Percentiles rank a stretch among this genome's conserved stretches.
These are phyloP conservation scores for Trichogramma dendrolimi DNA, from an alignment of 2,888 invertebrate genomes.

Conservation along the genomic window DNA sequence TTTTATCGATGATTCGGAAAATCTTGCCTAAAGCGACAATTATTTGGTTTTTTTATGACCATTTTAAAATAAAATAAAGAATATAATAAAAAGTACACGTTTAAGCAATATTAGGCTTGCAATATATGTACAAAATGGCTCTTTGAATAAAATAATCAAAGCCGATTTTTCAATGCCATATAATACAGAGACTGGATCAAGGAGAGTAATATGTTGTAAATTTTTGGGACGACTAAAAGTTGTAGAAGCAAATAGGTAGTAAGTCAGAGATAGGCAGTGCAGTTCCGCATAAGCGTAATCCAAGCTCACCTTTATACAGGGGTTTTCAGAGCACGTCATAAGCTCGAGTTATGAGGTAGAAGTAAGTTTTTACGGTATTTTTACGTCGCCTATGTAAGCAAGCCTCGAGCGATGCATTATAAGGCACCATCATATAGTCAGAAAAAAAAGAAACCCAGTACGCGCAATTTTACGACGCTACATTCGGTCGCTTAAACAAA, in stretches of 20 bases:
- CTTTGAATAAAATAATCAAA: too few relatives aligned
- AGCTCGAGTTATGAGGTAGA: slow-evolving; percentile 43
- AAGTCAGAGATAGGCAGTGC: slow-evolving; percentile 8
- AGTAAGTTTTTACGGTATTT: slow-evolving; percentile 49
- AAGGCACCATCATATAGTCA: slow-evolving; percentile 26
- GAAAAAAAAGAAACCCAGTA: slow-evolving; percentile 25
- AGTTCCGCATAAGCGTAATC: slow-evolving; percentile 14
- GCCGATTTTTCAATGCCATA: too few relatives aligned
- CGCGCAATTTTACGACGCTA: slow-evolving; percentile 23
- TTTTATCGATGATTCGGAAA: too few relatives aligned
- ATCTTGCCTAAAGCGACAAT: too few relatives aligned
- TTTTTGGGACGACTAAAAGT: too few relatives aligned
- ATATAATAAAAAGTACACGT: too few relatives aligned
- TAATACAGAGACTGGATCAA: too few relatives aligned
- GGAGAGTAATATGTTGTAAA: too few relatives aligned
- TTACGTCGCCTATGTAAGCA: slow-evolving; percentile 42
- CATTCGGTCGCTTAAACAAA: slow-evolving; percentile 46
- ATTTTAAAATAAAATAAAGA: too few relatives aligned
- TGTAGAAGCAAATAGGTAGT: background rate
- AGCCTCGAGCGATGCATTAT: slow-evolving; percentile 33
- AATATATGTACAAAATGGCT: too few relatives aligned
- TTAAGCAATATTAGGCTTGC: too few relatives aligned
- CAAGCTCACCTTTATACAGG: slow-evolving; percentile 15
- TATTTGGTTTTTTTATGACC: too few relatives aligned
- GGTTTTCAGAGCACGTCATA: slow-evolving; percentile 32